These are phyloP conservation scores for Periparus ater DNA, from an alignment of 2,797 vertebrate species.

Conservation along the genomic window DNA sequence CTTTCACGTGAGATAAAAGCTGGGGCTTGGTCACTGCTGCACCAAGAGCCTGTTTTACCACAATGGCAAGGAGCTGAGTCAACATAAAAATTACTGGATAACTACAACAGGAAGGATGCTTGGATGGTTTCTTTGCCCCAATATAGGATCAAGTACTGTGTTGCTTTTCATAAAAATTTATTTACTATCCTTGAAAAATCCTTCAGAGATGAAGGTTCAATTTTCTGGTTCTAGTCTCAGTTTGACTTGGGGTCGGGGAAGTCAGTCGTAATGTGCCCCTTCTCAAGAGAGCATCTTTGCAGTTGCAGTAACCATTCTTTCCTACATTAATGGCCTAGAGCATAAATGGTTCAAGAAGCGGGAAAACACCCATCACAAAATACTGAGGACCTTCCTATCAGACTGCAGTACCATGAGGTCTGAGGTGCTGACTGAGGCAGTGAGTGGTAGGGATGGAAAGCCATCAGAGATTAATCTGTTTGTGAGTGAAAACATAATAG, in stretches of 20 bases:
- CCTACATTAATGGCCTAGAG: not conserved
- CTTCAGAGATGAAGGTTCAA: not conserved
- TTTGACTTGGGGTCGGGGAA: not conserved
- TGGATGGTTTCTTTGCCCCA: not conserved
- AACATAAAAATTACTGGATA: not conserved
- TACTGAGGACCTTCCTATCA: not conserved
- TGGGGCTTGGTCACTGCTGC: not conserved
- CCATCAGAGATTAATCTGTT: not conserved
- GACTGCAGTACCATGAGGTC: not conserved
- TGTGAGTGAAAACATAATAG: not conserved
- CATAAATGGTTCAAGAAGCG: not conserved
- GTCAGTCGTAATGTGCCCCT: rapidly evolving
- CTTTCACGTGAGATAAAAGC: not conserved
- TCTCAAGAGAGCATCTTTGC: not conserved
- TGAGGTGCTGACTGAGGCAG: not conserved
- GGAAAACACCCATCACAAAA: not conserved
- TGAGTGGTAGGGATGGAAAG: not conserved
- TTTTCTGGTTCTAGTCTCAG: not conserved
- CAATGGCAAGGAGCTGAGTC: not conserved
- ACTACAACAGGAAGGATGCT: not conserved
- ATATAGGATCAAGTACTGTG: rapidly evolving
- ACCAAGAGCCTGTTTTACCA: not conserved
- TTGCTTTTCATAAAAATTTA: not conserved
- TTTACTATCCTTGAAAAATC: not conserved
- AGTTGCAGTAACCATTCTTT: not conserved